These are phyloP conservation scores for Ceramica pisi DNA, from an alignment of 2,888 invertebrate species.

Conservation along the genomic window DNA sequence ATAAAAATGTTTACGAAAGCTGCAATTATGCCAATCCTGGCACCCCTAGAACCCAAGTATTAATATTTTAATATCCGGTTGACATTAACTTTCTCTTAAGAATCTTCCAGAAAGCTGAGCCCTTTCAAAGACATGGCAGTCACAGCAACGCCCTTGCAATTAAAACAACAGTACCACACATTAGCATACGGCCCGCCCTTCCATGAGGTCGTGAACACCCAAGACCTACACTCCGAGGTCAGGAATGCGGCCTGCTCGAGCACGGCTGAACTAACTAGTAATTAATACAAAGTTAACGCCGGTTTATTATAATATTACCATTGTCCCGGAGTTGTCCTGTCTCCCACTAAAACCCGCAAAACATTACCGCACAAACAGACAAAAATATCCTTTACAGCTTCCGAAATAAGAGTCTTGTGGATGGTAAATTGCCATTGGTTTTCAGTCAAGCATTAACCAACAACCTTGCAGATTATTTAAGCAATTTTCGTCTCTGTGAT, in stretches of 20 bases:
- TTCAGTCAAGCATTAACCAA: constrained; percentile 11
- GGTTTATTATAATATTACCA: constrained; percentile 72
- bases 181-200: constrained; percentile 43
- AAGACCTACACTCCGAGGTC: constrained; percentile 42
- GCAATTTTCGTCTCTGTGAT: constrained; percentile 24
- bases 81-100: constrained; percentile 12
- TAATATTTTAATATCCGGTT: not conserved
- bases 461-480: not conserved
- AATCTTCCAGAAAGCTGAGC: constrained; percentile 9
- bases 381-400: constrained; percentile 1
- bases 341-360: constrained; percentile 16
- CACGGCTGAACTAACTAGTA: constrained; percentile 46
- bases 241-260: constrained; percentile 52
- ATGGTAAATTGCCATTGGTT: constrained; percentile 14
- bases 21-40: not conserved
- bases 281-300: constrained; percentile 66
- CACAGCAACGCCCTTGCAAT: constrained; percentile 23
- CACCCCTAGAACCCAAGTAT: not conserved
- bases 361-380: not conserved
- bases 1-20: not conserved
- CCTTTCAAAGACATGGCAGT: constrained; percentile 12
- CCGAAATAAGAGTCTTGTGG: constrained; percentile 6
- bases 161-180: constrained; percentile 20
- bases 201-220: constrained; percentile 22
- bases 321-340: constrained; percentile 68